A percentile compares a stretch with the other conserved stretches of the same genome.
These are phyloP conservation scores for Anguilla japonica DNA, from an alignment of 2,113 vertebrate genomes.

Conservation along the genomic window DNA sequence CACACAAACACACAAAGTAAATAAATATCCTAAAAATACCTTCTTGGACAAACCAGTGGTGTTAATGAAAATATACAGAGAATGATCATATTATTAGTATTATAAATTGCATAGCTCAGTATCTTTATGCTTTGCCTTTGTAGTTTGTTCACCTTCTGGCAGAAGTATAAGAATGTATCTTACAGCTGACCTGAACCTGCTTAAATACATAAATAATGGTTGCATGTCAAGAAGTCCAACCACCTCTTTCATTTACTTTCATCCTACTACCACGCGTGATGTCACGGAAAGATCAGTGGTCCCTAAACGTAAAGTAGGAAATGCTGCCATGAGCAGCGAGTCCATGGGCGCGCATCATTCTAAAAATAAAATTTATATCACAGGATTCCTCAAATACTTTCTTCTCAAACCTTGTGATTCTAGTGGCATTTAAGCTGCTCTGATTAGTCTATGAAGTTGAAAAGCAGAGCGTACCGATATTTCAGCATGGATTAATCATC, in stretches of 20 bases:
- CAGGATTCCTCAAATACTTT: constrained; percentile 85
- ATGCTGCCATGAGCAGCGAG: constrained; percentile 61
- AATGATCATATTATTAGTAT: too few relatives aligned
- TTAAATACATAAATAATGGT: constrained; percentile 1
- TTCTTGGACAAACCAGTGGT: too few relatives aligned
- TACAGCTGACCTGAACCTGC: not conserved
- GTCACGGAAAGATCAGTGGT: constrained; percentile 73
- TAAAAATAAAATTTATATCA: constrained; percentile 94
- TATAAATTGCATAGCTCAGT: too few relatives aligned
- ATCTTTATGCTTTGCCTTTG: not conserved
- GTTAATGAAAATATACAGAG: too few relatives aligned
- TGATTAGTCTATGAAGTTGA: constrained; percentile 69
- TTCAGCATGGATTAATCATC: constrained; percentile 71
- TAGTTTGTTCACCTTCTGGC: constrained; percentile 12
- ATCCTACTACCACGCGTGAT: constrained; percentile 62
- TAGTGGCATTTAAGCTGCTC: constrained; percentile 78
- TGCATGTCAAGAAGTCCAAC: constrained; percentile 51
- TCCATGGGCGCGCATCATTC: constrained; percentile 79
- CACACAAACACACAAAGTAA: too few relatives aligned
- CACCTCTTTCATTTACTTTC: constrained; percentile 57
- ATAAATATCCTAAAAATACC: too few relatives aligned
- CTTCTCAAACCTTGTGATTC: constrained; percentile 81
- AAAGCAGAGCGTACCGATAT: constrained; percentile 62
- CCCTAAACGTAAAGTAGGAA: constrained; percentile 56
- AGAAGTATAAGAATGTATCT: not conserved